Evolutionary conservation across 2,888 invertebrate species (phyloP), one percentile per base, ranked within the genome.

Genomic region (Venusia cambrica): DNA sequence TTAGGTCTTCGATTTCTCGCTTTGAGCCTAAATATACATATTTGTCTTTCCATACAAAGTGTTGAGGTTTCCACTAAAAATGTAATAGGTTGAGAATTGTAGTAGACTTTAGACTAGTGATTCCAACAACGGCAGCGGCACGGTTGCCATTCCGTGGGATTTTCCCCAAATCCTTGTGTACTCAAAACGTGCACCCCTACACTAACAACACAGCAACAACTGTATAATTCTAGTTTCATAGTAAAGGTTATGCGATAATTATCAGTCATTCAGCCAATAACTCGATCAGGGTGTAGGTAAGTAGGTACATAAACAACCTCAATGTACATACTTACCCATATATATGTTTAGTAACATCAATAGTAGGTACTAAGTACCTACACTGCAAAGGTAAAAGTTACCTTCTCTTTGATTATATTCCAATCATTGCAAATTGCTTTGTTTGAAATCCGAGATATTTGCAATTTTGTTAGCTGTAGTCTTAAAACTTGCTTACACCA

Each of bases 11-110:
- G 5, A 49, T 51, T 42, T 79, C 74, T 41, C 83, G 70, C 33
- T 65, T 64, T 21, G 72, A 61, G 5, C 91, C 91, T 22, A 91
- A 66, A 56, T 89, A 91, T 25, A 90, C 55, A 56, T 89, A 68
- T 54, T 89, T 89, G 29, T 89, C 84, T 0, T 73, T 72, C 91
- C 91, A 92, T 26, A 20, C 5, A 33, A 42, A 24, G 7, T 15
- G 10, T 5, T 21, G 25, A 4, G 27, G 31, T 12, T 34, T 26
- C 34, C 34, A 39, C 33, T 39, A 26, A 21, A 39, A 39, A n/a
- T 7, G 8, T 6, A 12, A n/a, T n/a, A n/a, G n/a, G n/a, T n/a
- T n/a, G n/a, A n/a, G n/a, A n/a, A n/a, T n/a, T n/a, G n/a, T n/a
- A n/a, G n/a, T n/a, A n/a, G n/a, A n/a, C n/a, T n/a, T n/a, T n/a